Percentiles rank a stretch among this genome's conserved stretches.
Conservation (phyloP, 2,113 vertebrate species). For the Aldabrachelys gigantea region DNA sequence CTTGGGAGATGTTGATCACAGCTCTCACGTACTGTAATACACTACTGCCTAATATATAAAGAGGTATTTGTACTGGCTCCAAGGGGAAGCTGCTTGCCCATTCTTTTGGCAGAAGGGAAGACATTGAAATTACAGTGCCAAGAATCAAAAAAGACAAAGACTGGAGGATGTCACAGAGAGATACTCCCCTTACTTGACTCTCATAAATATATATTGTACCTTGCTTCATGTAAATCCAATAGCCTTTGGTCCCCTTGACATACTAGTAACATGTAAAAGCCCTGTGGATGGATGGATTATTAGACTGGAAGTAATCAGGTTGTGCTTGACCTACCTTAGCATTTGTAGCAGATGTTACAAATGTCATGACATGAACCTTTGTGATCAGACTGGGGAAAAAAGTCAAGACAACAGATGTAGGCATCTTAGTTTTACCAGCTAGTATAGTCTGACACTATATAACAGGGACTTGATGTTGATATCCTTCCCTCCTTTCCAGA, state of each 20-base stretch:
- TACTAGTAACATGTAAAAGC: constrained; percentile 63
- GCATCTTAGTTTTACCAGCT: constrained; percentile 67
- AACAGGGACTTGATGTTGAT: constrained; percentile 64
- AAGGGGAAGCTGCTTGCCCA: constrained; percentile 23
- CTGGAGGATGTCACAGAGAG: constrained; percentile 3
- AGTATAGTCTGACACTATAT: constrained; percentile 65
- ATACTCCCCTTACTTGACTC: constrained; percentile 29
- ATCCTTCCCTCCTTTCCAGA: constrained; percentile 45
- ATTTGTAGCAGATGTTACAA: constrained; percentile 79
- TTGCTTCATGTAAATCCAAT: constrained; percentile 27
- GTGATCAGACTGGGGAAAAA: constrained; percentile 65
- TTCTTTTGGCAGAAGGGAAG: constrained; percentile 53
- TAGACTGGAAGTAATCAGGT: constrained; percentile 77
- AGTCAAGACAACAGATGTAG: constrained; percentile 72
- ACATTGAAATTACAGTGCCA: constrained; percentile 41
- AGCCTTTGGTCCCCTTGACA: constrained; percentile 49
- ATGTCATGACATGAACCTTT: constrained; percentile 79
- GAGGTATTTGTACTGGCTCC: constrained; percentile 57
- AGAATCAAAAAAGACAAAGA: constrained; percentile 25
- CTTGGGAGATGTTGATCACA: constrained; percentile 43
- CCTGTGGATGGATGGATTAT: constrained; percentile 67
- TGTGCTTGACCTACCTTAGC: constrained; percentile 76
- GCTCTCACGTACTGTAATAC: constrained; percentile 22
- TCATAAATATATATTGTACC: constrained; percentile 46
- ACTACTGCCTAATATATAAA: constrained; percentile 39